phyloP scores from a whole-genome alignment of 2,113 vertebrate genomes.

The Leiothrix lutea region DNA sequence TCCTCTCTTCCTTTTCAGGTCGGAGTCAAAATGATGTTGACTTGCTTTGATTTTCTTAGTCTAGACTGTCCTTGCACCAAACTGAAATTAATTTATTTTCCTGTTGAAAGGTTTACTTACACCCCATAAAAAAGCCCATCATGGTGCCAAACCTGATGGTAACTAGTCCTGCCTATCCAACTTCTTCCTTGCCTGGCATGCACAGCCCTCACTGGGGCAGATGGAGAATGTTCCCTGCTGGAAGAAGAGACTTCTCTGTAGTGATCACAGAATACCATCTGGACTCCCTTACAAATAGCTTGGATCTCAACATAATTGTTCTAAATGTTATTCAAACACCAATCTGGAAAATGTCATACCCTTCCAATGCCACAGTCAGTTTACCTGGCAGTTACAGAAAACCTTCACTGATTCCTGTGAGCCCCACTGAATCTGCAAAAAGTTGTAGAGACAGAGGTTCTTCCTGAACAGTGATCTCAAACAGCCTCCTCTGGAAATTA shows the following conservation, averaged over 20 bases:
- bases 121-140: not conserved
- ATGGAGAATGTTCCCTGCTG: not conserved
- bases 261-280: not conserved
- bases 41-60: constrained; percentile 37
- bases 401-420: not conserved
- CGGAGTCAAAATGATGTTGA: constrained; percentile 28
- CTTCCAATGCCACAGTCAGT: not conserved
- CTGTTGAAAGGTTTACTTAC: not conserved
- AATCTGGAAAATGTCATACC: not conserved
- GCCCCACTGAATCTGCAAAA: not conserved
- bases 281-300: not conserved
- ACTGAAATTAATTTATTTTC: constrained; percentile 4
- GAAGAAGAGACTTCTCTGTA: not conserved
- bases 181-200: not conserved
- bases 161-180: not conserved
- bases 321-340: not conserved
- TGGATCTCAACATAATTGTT: not conserved
- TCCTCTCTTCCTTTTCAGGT: constrained; percentile 14
- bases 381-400: not conserved
- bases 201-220: not conserved
- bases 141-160: not conserved
- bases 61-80: constrained; percentile 5
- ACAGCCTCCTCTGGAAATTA: not conserved
- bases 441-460: not conserved
- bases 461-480: not conserved